Evolutionary conservation across 2,888 invertebrate genomes (phyloP), one percentile per base, ranked within the genome.

Genomic region (Didymodactylos carnosus): DNA sequence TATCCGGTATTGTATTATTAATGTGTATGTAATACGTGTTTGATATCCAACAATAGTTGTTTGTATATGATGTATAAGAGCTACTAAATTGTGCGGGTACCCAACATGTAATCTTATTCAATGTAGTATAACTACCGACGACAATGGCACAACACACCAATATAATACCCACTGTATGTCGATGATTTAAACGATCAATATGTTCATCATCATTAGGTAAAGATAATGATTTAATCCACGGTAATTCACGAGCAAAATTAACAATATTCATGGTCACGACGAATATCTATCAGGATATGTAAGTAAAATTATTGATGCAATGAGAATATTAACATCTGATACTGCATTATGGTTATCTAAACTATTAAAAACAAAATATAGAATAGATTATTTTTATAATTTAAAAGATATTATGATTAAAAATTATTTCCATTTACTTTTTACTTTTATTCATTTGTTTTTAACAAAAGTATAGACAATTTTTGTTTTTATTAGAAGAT

Each of bases 41-140:
- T 8, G 74, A 62, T 6, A 74, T 69, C 74, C 74, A 74, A 69
- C 73, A 73, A 43, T 70, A 70, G 35, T 71, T 74, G 13, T 74
- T 39, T 49, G 74, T 69, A 71, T 74, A 74, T 25, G 14, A 71
- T 19, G 62, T n/a, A 69, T 74, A 74, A 39, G 51, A 40, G 35
- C 74, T 71, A 23, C 40, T 39, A 41, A 74, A 74, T 53, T 74
- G 74, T 29, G 71, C 74, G 39, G 74, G 74, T 35, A 74, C 74
- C 70, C 70, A 70, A 46, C 70, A 70, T 13, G 41, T 23, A 1
- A 70, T 70, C 39, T 27, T 19, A 40, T 46, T 35, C 3, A 41
- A 41, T 10, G 10, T 14, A 19, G 40, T 11, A 29, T 27, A 23
- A 29, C 19, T 23, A 29, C 41, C 19, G 8, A 40, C 13, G 19